Evolutionary conservation across 2,113 vertebrate species (phyloP).

Genomic region (Origma solitaria): DNA sequence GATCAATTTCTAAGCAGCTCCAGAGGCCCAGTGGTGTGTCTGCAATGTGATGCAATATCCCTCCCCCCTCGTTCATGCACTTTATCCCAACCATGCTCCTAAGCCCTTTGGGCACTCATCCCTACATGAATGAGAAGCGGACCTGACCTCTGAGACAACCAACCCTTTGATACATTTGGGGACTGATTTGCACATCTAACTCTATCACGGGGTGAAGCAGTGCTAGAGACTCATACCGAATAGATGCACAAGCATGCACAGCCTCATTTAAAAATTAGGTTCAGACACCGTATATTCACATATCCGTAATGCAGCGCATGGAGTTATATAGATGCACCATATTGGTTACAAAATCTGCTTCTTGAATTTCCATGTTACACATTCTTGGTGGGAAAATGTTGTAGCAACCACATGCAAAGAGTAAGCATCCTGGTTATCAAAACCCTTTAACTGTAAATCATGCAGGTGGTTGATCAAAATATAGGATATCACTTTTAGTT

Average conservation of each 20-base stretch:
- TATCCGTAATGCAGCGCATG: constrained; percentile 1
- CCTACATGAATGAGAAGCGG: not conserved
- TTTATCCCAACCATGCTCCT: not conserved
- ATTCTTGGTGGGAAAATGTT: constrained; percentile 20
- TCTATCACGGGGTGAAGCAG: not conserved
- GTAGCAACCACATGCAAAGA: constrained; percentile 64
- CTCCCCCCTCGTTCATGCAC: not conserved
- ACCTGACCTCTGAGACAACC: not conserved
- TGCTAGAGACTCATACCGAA: not conserved
- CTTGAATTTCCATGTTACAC: constrained; percentile 16
- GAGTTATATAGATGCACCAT: constrained; percentile 12
- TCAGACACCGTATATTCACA: constrained; percentile 24
- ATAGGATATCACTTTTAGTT: constrained; percentile 30
- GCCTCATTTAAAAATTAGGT: not conserved
- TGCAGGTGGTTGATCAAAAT: constrained; percentile 66
- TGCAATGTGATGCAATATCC: not conserved
- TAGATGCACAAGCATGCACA: not conserved
- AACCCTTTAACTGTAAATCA: constrained; percentile 59
- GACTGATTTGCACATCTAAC: not conserved
- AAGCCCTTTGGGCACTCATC: not conserved
- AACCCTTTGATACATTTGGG: not conserved
- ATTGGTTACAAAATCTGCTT: constrained; percentile 31
- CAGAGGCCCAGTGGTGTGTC: not conserved
- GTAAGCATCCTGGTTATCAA: constrained; percentile 66
- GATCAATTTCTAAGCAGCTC: not conserved